phyloP scores from a whole-genome alignment of 2,797 vertebrate genomes.

The Mormyrops boulengeri region DNA sequence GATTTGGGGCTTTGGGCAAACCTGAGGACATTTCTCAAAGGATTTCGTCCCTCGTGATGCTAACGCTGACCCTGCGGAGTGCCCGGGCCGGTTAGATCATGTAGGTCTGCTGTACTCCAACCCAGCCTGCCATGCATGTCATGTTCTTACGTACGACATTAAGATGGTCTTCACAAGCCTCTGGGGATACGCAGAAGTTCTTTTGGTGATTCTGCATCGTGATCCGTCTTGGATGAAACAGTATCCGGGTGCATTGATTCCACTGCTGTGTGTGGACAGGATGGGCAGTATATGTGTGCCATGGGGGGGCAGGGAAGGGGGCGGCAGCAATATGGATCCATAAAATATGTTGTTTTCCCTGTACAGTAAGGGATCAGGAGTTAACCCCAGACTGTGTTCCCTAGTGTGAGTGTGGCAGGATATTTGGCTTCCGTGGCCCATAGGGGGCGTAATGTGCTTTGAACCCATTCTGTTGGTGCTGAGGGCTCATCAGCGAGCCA shows the following conservation, averaged over 20 bases:
- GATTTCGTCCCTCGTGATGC: neutral
- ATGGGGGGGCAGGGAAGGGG: neutral
- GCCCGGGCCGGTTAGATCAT: neutral
- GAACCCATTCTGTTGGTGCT: neutral
- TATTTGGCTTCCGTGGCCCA: neutral
- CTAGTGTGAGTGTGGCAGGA: neutral
- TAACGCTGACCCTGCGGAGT: neutral
- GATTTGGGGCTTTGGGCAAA: neutral
- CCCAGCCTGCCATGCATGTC: neutral
- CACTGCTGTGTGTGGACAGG: neutral
- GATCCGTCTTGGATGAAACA: conserved; percentile 51
- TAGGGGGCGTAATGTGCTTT: neutral
- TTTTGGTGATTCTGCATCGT: conserved; percentile 54
- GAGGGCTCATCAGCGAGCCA: neutral
- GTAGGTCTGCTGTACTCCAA: neutral
- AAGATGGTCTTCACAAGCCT: neutral
- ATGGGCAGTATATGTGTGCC: neutral
- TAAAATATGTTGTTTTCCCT: neutral
- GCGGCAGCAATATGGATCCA: neutral
- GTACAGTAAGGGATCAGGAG: neutral
- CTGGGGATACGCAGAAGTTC: conserved; percentile 9
- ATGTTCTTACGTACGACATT: neutral
- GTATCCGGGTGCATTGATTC: conserved; percentile 44
- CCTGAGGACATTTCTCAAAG: neutral
- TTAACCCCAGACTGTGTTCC: neutral